phyloP scores from a whole-genome alignment of 2,113 vertebrate genomes.

The Strix aluco region DNA sequence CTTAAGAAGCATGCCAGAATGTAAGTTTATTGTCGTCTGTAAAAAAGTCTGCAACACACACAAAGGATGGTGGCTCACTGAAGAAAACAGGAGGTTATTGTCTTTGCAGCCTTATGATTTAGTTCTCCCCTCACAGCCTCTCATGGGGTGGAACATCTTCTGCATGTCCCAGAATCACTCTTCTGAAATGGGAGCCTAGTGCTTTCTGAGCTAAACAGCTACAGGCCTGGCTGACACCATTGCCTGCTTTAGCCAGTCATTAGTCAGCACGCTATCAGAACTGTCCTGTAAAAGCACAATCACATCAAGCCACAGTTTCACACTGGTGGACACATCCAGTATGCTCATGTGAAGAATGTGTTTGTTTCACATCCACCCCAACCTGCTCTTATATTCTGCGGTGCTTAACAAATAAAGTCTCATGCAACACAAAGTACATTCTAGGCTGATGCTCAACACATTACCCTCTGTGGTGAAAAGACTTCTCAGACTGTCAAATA shows the following conservation, averaged over 20 bases:
- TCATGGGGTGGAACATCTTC: background rate
- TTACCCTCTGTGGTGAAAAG: conserved; percentile 22
- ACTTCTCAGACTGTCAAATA: conserved; percentile 61
- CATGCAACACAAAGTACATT: background rate
- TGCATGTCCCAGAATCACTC: background rate
- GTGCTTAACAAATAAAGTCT: background rate
- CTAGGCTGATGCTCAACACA: background rate
- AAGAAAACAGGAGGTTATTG: conserved; percentile 10
- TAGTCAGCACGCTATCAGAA: conserved; percentile 5
- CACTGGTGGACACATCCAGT: background rate
- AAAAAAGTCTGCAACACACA: background rate
- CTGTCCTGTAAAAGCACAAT: conserved; percentile 26
- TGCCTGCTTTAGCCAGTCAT: background rate
- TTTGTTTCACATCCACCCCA: background rate
- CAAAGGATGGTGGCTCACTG: background rate
- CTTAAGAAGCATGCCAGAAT: background rate
- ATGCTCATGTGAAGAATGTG: background rate
- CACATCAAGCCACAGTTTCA: conserved; percentile 23
- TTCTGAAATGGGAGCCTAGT: background rate
- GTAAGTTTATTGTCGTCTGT: background rate
- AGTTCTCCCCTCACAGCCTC: background rate
- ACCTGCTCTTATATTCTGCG: background rate
- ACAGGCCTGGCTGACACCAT: background rate
- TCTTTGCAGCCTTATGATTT: background rate
- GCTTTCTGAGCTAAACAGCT: background rate